Conservation (phyloP, 1,140 invertebrate species). For the Tetranychus urticae region DNA sequence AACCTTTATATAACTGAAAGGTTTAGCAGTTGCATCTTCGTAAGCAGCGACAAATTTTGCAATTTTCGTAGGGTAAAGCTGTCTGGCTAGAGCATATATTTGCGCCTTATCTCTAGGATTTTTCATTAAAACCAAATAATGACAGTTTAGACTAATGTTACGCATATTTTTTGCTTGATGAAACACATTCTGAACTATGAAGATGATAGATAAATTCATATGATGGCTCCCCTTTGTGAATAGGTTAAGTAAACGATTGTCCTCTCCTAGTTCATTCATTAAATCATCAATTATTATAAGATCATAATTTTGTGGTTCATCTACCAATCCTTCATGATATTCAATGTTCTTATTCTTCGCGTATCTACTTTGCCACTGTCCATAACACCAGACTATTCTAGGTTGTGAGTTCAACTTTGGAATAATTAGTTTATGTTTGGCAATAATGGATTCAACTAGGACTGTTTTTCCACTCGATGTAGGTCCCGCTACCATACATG, state of each 20-base stretch:
- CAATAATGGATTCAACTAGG: not conserved
- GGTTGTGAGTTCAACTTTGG: not conserved
- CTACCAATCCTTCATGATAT: not conserved
- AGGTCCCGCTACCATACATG: no score
- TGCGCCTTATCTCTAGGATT: slow-evolving; percentile 21
- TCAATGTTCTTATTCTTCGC: not conserved
- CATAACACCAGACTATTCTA: not conserved
- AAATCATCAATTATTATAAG: slow-evolving; percentile 19
- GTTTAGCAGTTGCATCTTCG: no score
- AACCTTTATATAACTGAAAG: not conserved
- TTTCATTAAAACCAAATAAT: slow-evolving; percentile 22
- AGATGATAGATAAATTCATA: slow-evolving; percentile 21
- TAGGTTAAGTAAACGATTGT: slow-evolving; percentile 18
- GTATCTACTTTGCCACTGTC: not conserved
- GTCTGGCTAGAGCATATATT: slow-evolving; percentile 17
- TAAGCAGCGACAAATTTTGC: no score
- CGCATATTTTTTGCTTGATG: slow-evolving; percentile 20
- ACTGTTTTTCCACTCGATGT: not conserved
- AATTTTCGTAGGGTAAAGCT: no score
- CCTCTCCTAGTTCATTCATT: slow-evolving; percentile 17
- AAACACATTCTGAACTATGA: slow-evolving; percentile 22
- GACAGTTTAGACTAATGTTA: slow-evolving; percentile 19
- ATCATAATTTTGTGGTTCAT: not conserved
- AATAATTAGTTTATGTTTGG: not conserved
- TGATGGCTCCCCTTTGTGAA: slow-evolving; percentile 21